phyloP scores from a whole-genome alignment of 2,888 invertebrate genomes.

The Drosophila barbarae region DNA sequence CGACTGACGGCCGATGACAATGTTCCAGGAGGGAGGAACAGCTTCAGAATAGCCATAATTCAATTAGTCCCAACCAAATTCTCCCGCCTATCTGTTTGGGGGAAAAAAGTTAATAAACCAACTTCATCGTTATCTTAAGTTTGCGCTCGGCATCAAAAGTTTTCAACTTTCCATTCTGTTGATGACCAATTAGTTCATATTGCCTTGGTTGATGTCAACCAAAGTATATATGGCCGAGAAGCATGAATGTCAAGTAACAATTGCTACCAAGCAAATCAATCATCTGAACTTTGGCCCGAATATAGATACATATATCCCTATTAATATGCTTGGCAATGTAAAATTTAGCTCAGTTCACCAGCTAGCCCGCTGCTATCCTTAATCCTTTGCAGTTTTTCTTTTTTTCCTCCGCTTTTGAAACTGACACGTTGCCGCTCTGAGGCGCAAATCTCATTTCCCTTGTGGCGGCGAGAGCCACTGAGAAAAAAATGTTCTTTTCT shows the following conservation, averaged over 20 bases:
- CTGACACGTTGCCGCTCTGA: conserved; percentile 63
- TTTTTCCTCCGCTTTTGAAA: conserved; percentile 47
- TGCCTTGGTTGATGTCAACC: conserved; percentile 2
- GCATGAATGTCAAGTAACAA: conserved; percentile 21
- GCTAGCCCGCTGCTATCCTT: conserved; percentile 8
- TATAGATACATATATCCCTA: neutral
- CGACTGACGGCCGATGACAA: conserved; percentile 20
- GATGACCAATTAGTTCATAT: conserved; percentile 32
- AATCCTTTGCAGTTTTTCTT: conserved; percentile 9
- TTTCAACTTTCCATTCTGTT: conserved; percentile 18
- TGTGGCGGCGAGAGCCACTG: conserved; percentile 48
- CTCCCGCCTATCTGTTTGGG: neutral
- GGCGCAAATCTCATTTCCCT: conserved; percentile 71
- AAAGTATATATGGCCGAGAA: conserved; percentile 6
- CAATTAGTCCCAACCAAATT: conserved; percentile 18
- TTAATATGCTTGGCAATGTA: neutral
- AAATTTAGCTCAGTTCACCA: conserved; percentile 7
- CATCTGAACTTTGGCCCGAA: conserved; percentile 1
- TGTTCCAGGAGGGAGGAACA: conserved; percentile 3
- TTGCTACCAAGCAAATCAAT: conserved; percentile 15
- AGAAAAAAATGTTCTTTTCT: conserved; percentile 12
- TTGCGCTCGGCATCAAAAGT: conserved; percentile 15
- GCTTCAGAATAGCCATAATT: conserved; percentile 13
- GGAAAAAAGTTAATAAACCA: conserved; percentile 28
- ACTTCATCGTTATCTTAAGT: conserved; percentile 21